Percentiles rank a stretch among this genome's conserved stretches.
Conservation (phyloP, 1,140 invertebrate genomes). For the Drosophila cardini region DNA sequence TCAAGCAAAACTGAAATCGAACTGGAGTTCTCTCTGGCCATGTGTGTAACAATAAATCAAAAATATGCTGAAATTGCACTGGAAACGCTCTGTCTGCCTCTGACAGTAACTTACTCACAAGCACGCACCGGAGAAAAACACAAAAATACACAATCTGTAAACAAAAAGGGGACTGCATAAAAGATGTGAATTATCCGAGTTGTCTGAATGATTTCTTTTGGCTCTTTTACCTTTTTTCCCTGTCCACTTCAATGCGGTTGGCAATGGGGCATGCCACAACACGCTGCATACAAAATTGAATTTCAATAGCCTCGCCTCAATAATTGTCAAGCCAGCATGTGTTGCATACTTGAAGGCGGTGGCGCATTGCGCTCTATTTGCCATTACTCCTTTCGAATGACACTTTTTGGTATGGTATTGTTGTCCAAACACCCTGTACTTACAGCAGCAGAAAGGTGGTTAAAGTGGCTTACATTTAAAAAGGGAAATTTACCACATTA, state of each 20-base stretch:
- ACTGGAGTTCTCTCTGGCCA: background rate
- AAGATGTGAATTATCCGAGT: background rate
- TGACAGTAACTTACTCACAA: background rate
- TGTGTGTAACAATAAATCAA: constrained; percentile 66
- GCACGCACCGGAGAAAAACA: constrained; percentile 28
- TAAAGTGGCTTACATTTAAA: no score
- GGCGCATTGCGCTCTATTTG: constrained; percentile 34
- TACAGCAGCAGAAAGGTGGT: background rate
- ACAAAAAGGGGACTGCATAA: constrained; percentile 33
- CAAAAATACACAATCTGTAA: constrained; percentile 51
- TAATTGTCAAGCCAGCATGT: constrained; percentile 54
- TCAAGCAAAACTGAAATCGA: background rate
- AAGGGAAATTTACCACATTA: background rate
- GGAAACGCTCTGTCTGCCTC: background rate
- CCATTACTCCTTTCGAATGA: constrained; percentile 11
- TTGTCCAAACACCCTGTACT: constrained; percentile 17
- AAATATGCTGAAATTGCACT: constrained; percentile 59
- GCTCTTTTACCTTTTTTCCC: background rate
- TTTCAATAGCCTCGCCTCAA: constrained; percentile 53
- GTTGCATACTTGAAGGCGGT: constrained; percentile 47
- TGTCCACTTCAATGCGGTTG: background rate
- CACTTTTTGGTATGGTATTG: constrained; percentile 24
- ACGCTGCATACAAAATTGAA: constrained; percentile 47
- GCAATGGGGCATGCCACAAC: constrained; percentile 1
- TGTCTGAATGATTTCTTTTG: background rate